Conservation (phyloP, 2,888 invertebrate genomes). For the Oligia fasciuncula region DNA sequence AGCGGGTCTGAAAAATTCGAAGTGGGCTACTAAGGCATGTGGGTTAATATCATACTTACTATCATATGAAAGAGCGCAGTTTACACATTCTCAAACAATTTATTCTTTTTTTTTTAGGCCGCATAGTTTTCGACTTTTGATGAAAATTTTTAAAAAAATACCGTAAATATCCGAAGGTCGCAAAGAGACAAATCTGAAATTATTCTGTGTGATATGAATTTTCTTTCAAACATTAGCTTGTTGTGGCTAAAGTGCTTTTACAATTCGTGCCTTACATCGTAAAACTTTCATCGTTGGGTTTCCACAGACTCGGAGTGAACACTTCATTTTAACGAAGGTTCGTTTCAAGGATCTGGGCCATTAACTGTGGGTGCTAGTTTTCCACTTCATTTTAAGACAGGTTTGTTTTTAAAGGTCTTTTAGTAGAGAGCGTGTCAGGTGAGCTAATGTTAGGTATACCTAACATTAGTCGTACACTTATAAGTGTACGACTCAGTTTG, state of each 20-base stretch:
- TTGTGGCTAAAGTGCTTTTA: slow-evolving; percentile 12
- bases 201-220: not conserved
- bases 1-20: no score
- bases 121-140: no score
- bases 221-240: slow-evolving; percentile 3
- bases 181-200: no score
- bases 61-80: no score
- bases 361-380: slow-evolving; percentile 14
- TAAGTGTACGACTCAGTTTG: not conserved
- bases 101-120: no score
- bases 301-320: slow-evolving; percentile 9
- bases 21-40: no score
- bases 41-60: no score
- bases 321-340: not conserved
- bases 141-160: no score
- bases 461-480: no score
- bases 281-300: slow-evolving; percentile 12
- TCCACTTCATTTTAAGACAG: slow-evolving; percentile 1
- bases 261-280: slow-evolving; percentile 9
- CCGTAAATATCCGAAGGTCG: no score
- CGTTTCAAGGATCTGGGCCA: slow-evolving; percentile 22
- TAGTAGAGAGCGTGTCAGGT: slow-evolving; percentile 1
- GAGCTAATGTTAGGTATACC: slow-evolving; percentile 13
- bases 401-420: slow-evolving; percentile 8
- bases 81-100: no score